Evolutionary conservation across 2,797 vertebrate genomes (phyloP).

Genomic region (Amniataba percoides): DNA sequence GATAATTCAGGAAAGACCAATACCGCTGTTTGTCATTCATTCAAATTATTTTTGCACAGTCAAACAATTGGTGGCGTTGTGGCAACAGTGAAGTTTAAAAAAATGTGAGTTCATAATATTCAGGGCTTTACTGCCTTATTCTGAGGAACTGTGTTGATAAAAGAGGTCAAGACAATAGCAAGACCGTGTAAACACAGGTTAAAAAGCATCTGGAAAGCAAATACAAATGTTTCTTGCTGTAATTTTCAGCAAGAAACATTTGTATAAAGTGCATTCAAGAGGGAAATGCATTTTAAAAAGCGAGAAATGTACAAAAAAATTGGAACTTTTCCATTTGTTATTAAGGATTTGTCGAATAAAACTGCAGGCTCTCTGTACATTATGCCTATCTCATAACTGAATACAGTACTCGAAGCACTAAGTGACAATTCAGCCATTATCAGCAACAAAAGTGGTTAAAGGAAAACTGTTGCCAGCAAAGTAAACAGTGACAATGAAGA

Average conservation of each 20-base stretch:
- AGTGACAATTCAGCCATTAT: background rate
- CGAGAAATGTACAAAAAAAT: background rate
- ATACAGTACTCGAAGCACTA: background rate
- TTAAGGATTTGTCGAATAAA: background rate
- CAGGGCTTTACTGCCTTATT: background rate
- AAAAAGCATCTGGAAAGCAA: background rate
- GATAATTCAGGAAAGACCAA: conserved; percentile 18
- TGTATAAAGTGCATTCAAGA: background rate
- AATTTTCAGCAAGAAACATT: too few relatives aligned
- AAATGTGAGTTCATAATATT: background rate
- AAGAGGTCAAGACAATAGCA: background rate
- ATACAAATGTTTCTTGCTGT: background rate
- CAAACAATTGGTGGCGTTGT: background rate
- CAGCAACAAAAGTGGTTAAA: background rate
- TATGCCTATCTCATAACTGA: background rate
- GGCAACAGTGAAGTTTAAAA: background rate
- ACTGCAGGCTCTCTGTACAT: background rate
- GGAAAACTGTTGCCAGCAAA: too few relatives aligned
- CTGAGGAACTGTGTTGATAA: background rate
- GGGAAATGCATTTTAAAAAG: background rate
- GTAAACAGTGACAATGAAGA: background rate
- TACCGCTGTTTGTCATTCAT: background rate
- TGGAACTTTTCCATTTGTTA: background rate
- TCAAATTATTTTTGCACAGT: background rate
- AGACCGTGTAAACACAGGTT: background rate